Conservation (phyloP, 2,113 vertebrate species). For the Neomonachus schauinslandi region DNA sequence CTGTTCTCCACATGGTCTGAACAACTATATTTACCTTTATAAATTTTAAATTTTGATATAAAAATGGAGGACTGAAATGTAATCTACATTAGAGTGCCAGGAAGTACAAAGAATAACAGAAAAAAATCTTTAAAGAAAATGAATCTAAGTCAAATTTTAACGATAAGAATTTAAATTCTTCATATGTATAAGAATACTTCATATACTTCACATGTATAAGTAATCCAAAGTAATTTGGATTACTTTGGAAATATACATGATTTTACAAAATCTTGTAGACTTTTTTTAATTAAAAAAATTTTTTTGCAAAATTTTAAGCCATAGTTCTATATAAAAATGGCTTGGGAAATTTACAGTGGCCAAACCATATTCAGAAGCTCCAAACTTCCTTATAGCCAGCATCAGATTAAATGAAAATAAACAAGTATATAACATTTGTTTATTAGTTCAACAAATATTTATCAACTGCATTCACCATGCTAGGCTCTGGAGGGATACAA, state of each 20-base stretch:
- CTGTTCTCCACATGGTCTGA: conserved; percentile 28
- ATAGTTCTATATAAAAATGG: conserved; percentile 36
- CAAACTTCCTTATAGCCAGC: conserved; percentile 11
- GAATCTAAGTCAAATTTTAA: conserved; percentile 19
- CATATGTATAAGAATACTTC: too few relatives aligned
- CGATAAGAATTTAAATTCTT: conserved; percentile 20
- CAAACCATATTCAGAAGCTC: conserved; percentile 26
- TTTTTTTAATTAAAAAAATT: background rate
- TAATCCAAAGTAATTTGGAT: background rate
- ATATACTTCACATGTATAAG: too few relatives aligned
- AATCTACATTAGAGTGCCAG: conserved; percentile 38
- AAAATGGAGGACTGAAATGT: conserved; percentile 49
- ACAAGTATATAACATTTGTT: background rate
- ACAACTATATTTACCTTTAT: conserved; percentile 59
- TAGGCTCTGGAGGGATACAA: background rate
- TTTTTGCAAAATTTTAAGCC: background rate
- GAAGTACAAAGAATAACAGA: conserved; percentile 36
- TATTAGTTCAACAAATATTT: conserved; percentile 50
- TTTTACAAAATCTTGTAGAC: background rate
- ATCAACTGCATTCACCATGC: background rate
- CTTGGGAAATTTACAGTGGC: background rate
- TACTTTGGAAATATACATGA: conserved; percentile 36
- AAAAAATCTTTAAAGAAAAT: conserved; percentile 15
- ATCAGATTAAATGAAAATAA: conserved; percentile 57
- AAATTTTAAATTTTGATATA: conserved; percentile 49